Conservation (phyloP, 1,140 invertebrate species). For the Wiebesia pumilae region DNA sequence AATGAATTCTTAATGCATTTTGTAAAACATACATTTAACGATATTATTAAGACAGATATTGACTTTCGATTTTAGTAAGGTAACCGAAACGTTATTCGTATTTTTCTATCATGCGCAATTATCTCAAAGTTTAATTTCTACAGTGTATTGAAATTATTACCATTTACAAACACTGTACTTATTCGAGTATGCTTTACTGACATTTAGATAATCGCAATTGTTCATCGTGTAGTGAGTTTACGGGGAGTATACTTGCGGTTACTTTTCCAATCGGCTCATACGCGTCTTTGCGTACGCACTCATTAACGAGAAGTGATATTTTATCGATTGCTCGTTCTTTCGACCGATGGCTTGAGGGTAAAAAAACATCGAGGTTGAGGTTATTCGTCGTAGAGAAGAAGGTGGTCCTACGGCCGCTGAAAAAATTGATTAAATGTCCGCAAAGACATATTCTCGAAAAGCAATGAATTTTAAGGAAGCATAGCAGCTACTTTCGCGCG, state of each 20-base stretch:
- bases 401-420: not conserved
- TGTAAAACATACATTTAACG: not conserved
- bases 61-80: not conserved
- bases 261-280: too few species aligned
- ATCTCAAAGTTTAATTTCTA: not conserved
- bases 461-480: constrained; percentile 41
- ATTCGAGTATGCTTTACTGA: too few species aligned
- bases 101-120: not conserved
- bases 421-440: constrained; percentile 29
- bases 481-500: not conserved
- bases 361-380: not conserved
- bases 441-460: constrained; percentile 9
- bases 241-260: too few species aligned
- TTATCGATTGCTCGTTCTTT: not conserved
- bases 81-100: not conserved
- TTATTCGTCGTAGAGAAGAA: not conserved
- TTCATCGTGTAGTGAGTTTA: too few species aligned
- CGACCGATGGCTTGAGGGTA: too few species aligned
- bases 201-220: too few species aligned
- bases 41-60: not conserved
- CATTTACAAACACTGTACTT: not conserved
- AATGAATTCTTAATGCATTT: not conserved
- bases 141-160: not conserved
- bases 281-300: too few species aligned
- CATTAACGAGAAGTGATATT: too few species aligned